Evolutionary conservation across 2,888 invertebrate species (phyloP), one percentile per base, ranked within the genome.

Genomic region (Sphaerophoria taeniata): DNA sequence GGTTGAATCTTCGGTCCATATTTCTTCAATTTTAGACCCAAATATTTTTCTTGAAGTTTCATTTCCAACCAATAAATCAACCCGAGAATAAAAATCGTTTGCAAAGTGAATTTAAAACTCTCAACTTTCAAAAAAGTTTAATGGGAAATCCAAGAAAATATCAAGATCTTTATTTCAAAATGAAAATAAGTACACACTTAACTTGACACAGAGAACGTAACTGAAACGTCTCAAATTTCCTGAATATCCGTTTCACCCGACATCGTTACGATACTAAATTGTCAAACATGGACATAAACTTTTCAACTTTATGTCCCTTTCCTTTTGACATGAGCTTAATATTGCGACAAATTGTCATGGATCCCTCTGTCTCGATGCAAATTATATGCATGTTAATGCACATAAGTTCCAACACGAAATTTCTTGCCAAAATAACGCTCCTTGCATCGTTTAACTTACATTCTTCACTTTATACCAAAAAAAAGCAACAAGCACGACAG

Each of bases 291-390:
- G n/a, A 24, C 78, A 78, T 83, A 78, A 83, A 83, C 56, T 39
- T 56, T 56, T 61, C 6, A 55, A 67, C 4, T 82, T 77, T 65
- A 83, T 74, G 31, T 24, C 49, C 69, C 55, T 1, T 24, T 7
- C 11, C 6, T 58, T 39, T 16, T 24, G 72, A 60, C 67, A 47
- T 12, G 43, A 43, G 34, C 55, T 60, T 60, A 60, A 47, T 36
- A 43, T 31, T 43, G 74, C 63, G 74, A 83, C 83, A 83, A 79
- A 74, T 74, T 79, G 45, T 58, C 31, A 39, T 39, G 33, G 3
- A 63, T 51, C 5, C 72, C 72, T 14, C 70, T 24, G 58, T 47
- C 70, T n/a, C 7, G 47, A 58, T 70, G 69, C 78, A 69, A 73
- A 77, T 73, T 71, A 63, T 56, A 63, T 16, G 34, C 63, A 47